Evolutionary conservation across 1,140 invertebrate genomes (phyloP).

Genomic region (Theocolax elegans): DNA sequence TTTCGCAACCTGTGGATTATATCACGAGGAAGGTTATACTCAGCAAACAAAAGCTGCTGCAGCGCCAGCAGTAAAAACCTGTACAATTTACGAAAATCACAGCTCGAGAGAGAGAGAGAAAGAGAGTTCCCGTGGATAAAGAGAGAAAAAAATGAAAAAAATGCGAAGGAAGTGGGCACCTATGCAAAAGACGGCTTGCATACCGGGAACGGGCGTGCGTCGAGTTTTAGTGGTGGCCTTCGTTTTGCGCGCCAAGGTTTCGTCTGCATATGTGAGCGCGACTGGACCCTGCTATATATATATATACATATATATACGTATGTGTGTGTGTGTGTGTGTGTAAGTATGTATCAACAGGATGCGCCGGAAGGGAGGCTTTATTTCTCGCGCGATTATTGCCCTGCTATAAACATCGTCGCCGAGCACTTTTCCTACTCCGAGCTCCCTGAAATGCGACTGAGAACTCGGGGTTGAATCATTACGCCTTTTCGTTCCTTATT

Average conservation of each 20-base stretch:
- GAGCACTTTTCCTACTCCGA: conserved; percentile 33
- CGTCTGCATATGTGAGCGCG: neutral
- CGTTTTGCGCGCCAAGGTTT: neutral
- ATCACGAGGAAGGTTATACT: too few relatives aligned
- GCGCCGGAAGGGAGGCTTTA: conserved; percentile 43
- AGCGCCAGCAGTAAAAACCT: neutral
- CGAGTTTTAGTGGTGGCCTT: too few relatives aligned
- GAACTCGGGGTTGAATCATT: too few relatives aligned
- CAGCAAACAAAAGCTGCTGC: too few relatives aligned
- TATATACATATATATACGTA: neutral
- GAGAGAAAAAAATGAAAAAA: neutral
- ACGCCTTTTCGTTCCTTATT: too few relatives aligned
- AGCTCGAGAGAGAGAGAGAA: neutral
- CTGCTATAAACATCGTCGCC: conserved; percentile 42
- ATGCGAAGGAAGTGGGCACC: neutral
- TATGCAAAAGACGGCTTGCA: too few relatives aligned
- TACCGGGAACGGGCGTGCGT: too few relatives aligned
- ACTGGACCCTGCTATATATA: neutral
- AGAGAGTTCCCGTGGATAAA: neutral
- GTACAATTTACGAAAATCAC: neutral
- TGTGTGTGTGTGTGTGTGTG: neutral
- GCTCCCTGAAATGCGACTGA: too few relatives aligned
- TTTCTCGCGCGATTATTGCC: conserved; percentile 30
- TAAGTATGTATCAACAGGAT: conserved; percentile 40
- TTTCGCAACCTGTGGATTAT: too few relatives aligned